Evolutionary conservation across 2,113 vertebrate genomes (phyloP).

Genomic region (Alexandromys fortis): DNA sequence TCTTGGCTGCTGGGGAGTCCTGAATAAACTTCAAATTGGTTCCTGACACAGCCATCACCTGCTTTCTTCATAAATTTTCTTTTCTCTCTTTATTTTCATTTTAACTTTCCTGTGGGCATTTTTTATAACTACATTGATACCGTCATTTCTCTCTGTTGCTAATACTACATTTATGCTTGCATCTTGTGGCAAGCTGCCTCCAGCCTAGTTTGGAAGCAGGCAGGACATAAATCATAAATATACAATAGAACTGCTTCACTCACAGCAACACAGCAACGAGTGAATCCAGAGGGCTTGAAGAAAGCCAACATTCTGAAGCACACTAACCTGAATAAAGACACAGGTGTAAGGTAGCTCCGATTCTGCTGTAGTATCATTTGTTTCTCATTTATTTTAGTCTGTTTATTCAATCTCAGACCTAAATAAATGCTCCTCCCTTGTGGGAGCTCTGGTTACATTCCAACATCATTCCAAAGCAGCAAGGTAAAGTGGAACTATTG

Average conservation of each 20-base stretch:
- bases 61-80: constrained; percentile 42
- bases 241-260: neutral
- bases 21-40: constrained; percentile 57
- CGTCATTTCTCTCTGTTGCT: neutral
- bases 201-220: neutral
- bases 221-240: constrained; percentile 45
- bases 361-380: constrained; percentile 6
- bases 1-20: constrained; percentile 45
- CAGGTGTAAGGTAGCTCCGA: neutral
- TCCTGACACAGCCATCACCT: constrained; percentile 44
- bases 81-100: constrained; percentile 32
- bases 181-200: constrained; percentile 42
- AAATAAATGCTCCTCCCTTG: neutral
- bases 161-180: constrained; percentile 16
- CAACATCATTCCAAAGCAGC: neutral
- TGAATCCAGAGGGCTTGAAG: neutral
- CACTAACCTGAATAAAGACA: constrained; percentile 21
- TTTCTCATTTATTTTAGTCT: constrained; percentile 2
- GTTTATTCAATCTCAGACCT: constrained; percentile 4
- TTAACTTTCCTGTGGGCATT: neutral
- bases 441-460: neutral
- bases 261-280: neutral
- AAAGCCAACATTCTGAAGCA: neutral
- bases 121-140: neutral
- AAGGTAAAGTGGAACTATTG: neutral